These are phyloP conservation scores for Limnephilus lunatus DNA, from an alignment of 2,888 invertebrate genomes.

Conservation along the genomic window DNA sequence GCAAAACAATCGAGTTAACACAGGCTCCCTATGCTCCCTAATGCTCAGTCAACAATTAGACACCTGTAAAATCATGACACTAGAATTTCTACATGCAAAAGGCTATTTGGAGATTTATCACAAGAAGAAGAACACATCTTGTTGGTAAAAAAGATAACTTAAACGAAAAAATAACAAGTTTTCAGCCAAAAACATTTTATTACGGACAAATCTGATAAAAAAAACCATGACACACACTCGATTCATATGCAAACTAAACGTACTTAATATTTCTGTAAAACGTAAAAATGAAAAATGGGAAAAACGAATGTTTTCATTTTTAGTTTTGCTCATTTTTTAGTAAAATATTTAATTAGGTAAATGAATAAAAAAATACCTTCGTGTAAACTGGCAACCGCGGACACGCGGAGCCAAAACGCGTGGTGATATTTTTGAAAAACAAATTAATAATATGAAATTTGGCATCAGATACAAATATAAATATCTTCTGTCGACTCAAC, in stretches of 20 bases:
- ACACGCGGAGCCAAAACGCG: background rate
- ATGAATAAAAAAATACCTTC: background rate
- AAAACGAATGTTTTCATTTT: background rate
- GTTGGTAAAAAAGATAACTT: background rate
- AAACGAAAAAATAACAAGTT: background rate
- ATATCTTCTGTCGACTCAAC: background rate
- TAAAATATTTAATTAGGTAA: background rate
- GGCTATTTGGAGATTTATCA: background rate
- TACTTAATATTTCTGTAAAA: background rate
- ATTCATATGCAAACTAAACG: background rate
- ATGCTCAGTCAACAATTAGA: background rate
- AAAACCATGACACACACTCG: background rate
- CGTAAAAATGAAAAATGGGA: background rate
- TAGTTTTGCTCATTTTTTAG: background rate
- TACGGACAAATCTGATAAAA: background rate
- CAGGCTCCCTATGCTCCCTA: no score
- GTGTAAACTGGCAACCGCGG: background rate
- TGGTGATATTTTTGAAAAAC: constrained; percentile 8
- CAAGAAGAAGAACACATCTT: background rate
- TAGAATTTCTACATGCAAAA: background rate
- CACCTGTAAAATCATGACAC: background rate
- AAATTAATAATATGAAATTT: background rate
- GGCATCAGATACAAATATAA: background rate
- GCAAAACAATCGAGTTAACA: no score
- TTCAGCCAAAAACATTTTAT: background rate